phyloP scores from a whole-genome alignment of 2,797 vertebrate species.

The Gouania willdenowi region DNA sequence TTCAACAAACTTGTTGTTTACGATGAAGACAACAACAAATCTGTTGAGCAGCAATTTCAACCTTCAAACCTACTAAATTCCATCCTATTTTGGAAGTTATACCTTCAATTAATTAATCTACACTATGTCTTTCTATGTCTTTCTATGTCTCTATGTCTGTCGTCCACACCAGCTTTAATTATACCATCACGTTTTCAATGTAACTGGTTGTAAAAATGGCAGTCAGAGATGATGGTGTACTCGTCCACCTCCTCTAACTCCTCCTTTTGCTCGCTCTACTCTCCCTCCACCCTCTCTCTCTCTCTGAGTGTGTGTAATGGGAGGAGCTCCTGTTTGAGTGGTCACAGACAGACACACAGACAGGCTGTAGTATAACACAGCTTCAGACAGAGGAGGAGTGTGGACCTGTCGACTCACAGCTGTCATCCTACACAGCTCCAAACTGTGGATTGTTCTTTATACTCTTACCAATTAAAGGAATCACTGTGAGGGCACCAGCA shows the following conservation, averaged over 20 bases:
- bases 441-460: slow-evolving; percentile 47
- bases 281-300: not conserved
- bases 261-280: not conserved
- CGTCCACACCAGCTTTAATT: too few relatives aligned
- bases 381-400: slow-evolving; percentile 51
- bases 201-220: too few relatives aligned
- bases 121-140: too few relatives aligned
- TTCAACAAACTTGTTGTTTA: too few relatives aligned
- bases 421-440: slow-evolving; percentile 37
- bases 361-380: slow-evolving; percentile 58
- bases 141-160: too few relatives aligned
- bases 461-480: slow-evolving; percentile 18
- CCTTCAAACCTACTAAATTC: too few relatives aligned
- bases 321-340: slow-evolving; percentile 49
- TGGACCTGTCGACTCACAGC: slow-evolving; percentile 46
- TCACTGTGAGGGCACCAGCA: slow-evolving; percentile 11
- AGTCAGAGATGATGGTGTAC: slow-evolving; percentile 5
- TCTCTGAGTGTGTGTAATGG: slow-evolving; percentile 31
- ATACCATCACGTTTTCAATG: too few relatives aligned
- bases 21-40: too few relatives aligned
- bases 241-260: not conserved
- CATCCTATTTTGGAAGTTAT: too few relatives aligned
- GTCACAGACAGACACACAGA: slow-evolving; percentile 47
- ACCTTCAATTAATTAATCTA: too few relatives aligned
- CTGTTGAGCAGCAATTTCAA: too few relatives aligned